Evolutionary conservation across 2,113 vertebrate genomes (phyloP).

Genomic region (Galbula dea): DNA sequence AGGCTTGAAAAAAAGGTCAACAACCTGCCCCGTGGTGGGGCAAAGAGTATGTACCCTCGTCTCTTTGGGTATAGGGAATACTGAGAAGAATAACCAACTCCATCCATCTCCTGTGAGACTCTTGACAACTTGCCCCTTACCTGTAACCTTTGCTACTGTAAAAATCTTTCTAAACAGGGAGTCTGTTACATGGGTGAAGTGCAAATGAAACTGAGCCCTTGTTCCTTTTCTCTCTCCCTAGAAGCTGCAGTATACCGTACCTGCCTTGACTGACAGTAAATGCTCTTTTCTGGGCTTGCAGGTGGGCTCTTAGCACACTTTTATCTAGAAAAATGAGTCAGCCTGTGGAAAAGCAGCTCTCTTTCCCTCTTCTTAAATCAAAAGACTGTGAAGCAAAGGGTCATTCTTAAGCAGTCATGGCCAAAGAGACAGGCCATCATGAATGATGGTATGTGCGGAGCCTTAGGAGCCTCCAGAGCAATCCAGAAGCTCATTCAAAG

Average conservation of each 20-base stretch:
- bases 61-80: not conserved
- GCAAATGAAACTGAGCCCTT: not conserved
- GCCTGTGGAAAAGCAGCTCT: not conserved
- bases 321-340: not conserved
- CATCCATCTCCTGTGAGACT: not conserved
- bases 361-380: not conserved
- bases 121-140: not conserved
- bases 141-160: not conserved
- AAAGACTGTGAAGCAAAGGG: not conserved
- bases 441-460: not conserved
- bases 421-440: not conserved
- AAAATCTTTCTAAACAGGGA: not conserved
- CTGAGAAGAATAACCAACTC: not conserved
- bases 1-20: not conserved
- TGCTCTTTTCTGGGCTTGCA: not conserved
- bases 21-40: not conserved
- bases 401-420: accelerated
- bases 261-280: not conserved
- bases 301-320: not conserved
- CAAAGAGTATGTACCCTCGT: not conserved
- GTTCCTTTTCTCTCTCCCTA: not conserved
- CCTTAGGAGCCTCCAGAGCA: not conserved
- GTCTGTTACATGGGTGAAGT: not conserved
- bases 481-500: not conserved
- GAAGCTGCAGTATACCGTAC: not conserved